phyloP scores from a whole-genome alignment of 2,888 invertebrate species.

The Ornithoptera priamus region DNA sequence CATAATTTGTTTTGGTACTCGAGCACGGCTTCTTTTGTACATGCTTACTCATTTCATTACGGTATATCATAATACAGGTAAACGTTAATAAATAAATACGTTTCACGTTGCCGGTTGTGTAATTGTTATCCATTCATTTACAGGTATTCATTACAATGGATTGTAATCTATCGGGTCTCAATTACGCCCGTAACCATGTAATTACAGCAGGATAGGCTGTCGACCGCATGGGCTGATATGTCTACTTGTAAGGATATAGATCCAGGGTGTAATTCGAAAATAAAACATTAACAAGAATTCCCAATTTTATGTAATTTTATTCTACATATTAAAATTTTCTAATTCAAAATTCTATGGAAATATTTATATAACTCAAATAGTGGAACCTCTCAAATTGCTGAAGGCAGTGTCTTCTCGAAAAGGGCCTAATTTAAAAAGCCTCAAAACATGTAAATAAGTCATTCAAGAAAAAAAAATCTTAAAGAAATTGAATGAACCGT shows the following conservation, averaged over 20 bases:
- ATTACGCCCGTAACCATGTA: constrained; percentile 27
- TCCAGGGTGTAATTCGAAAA: background rate
- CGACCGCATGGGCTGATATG: constrained; percentile 3
- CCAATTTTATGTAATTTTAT: background rate
- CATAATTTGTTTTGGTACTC: constrained; percentile 52
- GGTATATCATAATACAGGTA: background rate
- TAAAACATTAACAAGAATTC: background rate
- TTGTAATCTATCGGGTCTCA: constrained; percentile 19
- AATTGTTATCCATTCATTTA: constrained; percentile 9
- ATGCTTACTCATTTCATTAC: constrained; percentile 4
- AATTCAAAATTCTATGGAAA: no score
- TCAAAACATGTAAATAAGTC: no score
- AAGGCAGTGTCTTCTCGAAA: no score
- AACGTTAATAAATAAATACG: background rate
- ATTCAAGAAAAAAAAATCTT: no score
- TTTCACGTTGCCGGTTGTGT: background rate
- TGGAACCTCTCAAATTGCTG: no score
- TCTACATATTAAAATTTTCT: background rate
- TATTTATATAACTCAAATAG: no score
- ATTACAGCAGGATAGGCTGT: constrained; percentile 20
- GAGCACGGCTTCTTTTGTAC: constrained; percentile 35
- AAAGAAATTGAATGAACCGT: no score
- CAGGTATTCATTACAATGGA: constrained; percentile 19
- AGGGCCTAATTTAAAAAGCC: no score
- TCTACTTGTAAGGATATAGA: background rate